These are phyloP conservation scores for Ellobius talpinus DNA, from an alignment of 2,113 vertebrate species.

Conservation along the genomic window DNA sequence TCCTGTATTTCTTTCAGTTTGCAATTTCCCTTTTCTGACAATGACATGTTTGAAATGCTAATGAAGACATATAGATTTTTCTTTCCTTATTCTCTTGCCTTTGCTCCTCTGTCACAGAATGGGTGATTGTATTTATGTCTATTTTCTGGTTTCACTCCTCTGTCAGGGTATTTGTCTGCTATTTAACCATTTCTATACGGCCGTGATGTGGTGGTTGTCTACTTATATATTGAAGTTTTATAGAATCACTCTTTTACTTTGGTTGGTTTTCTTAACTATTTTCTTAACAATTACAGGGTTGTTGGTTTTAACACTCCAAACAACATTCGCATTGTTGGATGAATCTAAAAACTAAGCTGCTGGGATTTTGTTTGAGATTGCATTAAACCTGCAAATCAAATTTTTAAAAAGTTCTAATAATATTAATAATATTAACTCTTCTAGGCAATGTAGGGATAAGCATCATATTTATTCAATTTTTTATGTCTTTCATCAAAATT, in stretches of 20 bases:
- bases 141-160: not conserved
- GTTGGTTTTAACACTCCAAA: not conserved
- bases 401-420: not conserved
- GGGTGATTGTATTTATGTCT: not conserved
- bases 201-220: not conserved
- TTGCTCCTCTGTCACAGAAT: not conserved
- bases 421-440: not conserved
- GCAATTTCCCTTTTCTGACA: not conserved
- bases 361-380: not conserved
- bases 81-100: not conserved
- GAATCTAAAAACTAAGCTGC: not conserved
- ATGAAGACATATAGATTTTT: not conserved
- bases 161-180: not conserved
- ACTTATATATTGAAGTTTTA: not conserved
- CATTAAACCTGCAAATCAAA: not conserved
- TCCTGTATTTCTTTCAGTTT: not conserved
- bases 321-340: not conserved
- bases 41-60: not conserved
- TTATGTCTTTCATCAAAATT: not conserved
- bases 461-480: not conserved
- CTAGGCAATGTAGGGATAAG: not conserved
- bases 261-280: not conserved
- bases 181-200: not conserved
- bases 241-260: not conserved
- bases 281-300: not conserved